Conservation (phyloP, 2,113 vertebrate species). For the Monopterus albus region DNA sequence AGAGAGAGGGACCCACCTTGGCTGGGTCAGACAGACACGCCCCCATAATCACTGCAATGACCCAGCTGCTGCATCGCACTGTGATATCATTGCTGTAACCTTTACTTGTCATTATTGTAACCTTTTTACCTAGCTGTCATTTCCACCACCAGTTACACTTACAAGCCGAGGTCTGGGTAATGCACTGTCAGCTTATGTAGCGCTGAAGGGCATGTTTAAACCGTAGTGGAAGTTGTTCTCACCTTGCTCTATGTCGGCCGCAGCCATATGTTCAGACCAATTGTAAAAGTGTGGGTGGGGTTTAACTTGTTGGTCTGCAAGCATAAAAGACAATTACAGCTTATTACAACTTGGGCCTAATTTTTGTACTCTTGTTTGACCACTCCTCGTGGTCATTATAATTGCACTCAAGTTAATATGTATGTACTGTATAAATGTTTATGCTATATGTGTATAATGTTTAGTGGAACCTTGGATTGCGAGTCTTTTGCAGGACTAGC, state of each 20-base stretch:
- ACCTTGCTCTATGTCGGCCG: constrained; percentile 40
- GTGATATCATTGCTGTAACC: constrained; percentile 75
- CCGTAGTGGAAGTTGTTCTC: constrained; percentile 47
- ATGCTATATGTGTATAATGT: no score
- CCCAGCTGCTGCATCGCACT: constrained; percentile 63
- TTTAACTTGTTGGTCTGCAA: background rate
- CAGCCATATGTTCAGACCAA: constrained; percentile 11
- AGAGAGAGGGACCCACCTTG: constrained; percentile 59
- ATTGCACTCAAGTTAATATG: no score
- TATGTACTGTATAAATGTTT: no score
- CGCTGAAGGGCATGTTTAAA: constrained; percentile 64
- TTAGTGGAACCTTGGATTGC: no score
- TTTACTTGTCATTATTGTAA: constrained; percentile 75
- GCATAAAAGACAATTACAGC: background rate
- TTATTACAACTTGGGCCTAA: background rate
- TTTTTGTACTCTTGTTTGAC: background rate
- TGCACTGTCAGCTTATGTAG: constrained; percentile 63
- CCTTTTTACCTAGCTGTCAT: constrained; percentile 72
- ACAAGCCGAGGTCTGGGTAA: constrained; percentile 29
- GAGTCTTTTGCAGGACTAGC: no score
- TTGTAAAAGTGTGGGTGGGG: background rate
- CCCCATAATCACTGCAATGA: constrained; percentile 65
- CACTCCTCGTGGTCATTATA: background rate
- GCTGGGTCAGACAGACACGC: constrained; percentile 65
- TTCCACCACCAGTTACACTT: constrained; percentile 46